These are phyloP conservation scores for Eilema caniola DNA, from an alignment of 2,888 invertebrate genomes.

Conservation along the genomic window DNA sequence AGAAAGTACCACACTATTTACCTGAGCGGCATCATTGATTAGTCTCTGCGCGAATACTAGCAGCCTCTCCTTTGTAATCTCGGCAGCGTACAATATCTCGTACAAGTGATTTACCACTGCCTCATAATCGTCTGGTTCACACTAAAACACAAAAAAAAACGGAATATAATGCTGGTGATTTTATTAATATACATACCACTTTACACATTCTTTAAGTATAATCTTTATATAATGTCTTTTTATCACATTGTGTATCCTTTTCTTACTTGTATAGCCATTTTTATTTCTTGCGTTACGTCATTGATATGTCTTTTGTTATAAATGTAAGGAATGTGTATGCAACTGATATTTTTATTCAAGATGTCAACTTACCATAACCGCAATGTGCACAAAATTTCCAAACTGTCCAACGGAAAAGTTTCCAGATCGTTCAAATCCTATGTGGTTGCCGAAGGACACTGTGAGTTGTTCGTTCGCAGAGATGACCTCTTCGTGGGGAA, in stretches of 20 bases:
- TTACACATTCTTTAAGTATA: background rate
- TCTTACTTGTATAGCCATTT: too few relatives aligned
- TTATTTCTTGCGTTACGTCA: too few relatives aligned
- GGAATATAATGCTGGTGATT: background rate
- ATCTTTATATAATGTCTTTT: background rate
- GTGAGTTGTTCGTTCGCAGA: slow-evolving; percentile 92
- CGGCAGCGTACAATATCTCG: slow-evolving; percentile 91
- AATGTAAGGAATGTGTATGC: too few relatives aligned
- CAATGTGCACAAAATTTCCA: slow-evolving; percentile 89
- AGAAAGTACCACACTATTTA: slow-evolving; percentile 50
- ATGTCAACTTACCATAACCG: slow-evolving; percentile 87
- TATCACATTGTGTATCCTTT: too few relatives aligned
- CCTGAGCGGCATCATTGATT: slow-evolving; percentile 92
- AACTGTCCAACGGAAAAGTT: slow-evolving; percentile 92
- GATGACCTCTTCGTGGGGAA: slow-evolving; percentile 92
- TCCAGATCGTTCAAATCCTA: slow-evolving; percentile 88
- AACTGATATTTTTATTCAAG: too few relatives aligned
- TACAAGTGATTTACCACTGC: slow-evolving; percentile 92
- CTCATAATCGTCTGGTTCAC: slow-evolving; percentile 92
- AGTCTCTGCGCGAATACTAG: slow-evolving; percentile 93
- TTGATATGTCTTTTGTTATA: too few relatives aligned
- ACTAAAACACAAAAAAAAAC: slow-evolving; percentile 72
- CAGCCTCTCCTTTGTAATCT: slow-evolving; percentile 91
- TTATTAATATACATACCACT: background rate
- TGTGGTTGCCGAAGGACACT: slow-evolving; percentile 86